phyloP scores from a whole-genome alignment of 2,113 vertebrate species.

The Pteruthius melanotis region DNA sequence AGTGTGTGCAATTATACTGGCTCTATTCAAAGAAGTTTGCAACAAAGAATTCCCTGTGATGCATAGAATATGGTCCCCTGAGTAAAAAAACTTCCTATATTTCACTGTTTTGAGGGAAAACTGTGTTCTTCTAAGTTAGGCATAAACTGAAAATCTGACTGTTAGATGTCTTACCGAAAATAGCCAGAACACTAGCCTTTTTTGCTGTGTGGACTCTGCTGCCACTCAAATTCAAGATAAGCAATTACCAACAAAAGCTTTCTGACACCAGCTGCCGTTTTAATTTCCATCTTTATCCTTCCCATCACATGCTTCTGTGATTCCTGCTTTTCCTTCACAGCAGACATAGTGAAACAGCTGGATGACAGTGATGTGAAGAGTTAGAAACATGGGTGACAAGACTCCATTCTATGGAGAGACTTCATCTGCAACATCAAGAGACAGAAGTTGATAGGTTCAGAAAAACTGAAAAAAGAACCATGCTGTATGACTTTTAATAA shows the following conservation, averaged over 20 bases:
- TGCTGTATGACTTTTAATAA: background rate
- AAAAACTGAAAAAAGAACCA: background rate
- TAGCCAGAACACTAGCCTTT: background rate
- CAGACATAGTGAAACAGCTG: background rate
- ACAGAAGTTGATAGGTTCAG: background rate
- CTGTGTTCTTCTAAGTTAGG: background rate
- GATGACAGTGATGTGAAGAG: background rate
- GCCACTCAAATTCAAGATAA: background rate
- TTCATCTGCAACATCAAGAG: background rate
- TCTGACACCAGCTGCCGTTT: background rate
- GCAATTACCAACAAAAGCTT: background rate
- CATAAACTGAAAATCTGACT: background rate
- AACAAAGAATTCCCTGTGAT: background rate
- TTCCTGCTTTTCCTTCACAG: background rate
- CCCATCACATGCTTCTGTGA: background rate
- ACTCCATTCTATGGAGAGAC: background rate
- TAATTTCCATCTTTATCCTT: background rate
- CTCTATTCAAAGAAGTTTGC: background rate
- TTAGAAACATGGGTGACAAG: background rate
- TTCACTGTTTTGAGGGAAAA: background rate
- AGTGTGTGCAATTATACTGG: fast-evolving
- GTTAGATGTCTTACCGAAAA: background rate
- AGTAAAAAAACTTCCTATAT: background rate
- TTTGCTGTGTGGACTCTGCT: background rate
- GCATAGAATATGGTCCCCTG: background rate